Percentiles rank a stretch among this genome's conserved stretches.
phyloP scores from a whole-genome alignment of 2,888 invertebrate genomes.

The Xylota segnis region DNA sequence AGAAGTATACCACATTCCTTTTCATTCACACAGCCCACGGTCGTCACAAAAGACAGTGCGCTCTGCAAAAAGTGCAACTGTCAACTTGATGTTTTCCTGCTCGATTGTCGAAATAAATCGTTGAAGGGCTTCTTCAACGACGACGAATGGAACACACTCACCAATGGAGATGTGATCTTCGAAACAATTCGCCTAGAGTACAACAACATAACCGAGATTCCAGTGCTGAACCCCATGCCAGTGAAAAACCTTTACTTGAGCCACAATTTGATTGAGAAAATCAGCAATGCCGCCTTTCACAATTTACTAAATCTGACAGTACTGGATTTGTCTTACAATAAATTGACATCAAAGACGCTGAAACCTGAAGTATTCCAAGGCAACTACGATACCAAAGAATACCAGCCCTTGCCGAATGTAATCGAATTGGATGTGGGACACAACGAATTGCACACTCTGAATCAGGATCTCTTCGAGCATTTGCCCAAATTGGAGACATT shows the following conservation, averaged over 20 bases:
- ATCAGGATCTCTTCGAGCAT: slow-evolving; percentile 91
- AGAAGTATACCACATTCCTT: slow-evolving; percentile 52
- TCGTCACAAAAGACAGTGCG: slow-evolving; percentile 78
- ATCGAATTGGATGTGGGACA: slow-evolving; percentile 86
- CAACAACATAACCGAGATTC: slow-evolving; percentile 80
- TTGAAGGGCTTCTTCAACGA: slow-evolving; percentile 85
- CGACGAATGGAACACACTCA: slow-evolving; percentile 85
- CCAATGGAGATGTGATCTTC: slow-evolving; percentile 80
- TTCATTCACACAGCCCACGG: slow-evolving; percentile 75
- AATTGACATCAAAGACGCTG: slow-evolving; percentile 87
- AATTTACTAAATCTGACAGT: slow-evolving; percentile 87
- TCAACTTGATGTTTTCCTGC: slow-evolving; percentile 82
- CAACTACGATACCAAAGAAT: slow-evolving; percentile 78
- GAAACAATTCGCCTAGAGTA: slow-evolving; percentile 81
- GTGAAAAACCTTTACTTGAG: slow-evolving; percentile 87
- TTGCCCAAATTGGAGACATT: slow-evolving; percentile 88
- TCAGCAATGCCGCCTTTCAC: slow-evolving; percentile 87
- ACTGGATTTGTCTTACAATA: slow-evolving; percentile 90
- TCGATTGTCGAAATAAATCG: slow-evolving; percentile 86
- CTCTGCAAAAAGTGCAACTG: slow-evolving; percentile 87
- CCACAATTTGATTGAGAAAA: slow-evolving; percentile 87
- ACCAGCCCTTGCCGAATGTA: slow-evolving; percentile 80
- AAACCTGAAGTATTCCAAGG: slow-evolving; percentile 89
- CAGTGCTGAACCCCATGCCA: slow-evolving; percentile 85
- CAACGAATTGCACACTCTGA: slow-evolving; percentile 89